Conservation (phyloP, 2,797 vertebrate species). For the Danio jaintianensis region DNA sequence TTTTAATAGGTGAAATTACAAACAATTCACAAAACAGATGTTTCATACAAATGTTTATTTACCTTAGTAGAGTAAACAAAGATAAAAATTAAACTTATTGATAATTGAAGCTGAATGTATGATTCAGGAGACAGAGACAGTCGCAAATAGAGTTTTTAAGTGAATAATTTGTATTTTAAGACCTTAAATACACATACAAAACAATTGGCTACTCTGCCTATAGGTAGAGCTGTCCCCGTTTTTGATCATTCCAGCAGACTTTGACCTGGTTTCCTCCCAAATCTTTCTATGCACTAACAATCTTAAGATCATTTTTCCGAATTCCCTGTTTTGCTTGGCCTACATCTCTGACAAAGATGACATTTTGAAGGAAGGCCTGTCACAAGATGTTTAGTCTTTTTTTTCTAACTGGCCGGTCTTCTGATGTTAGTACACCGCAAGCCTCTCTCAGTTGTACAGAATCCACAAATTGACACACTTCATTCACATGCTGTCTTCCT, state of each 20-base stretch:
- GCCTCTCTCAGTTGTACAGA: neutral
- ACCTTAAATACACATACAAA: too few species aligned
- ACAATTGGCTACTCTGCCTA: neutral
- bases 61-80: too few species aligned
- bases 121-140: too few species aligned
- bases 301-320: neutral
- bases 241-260: neutral
- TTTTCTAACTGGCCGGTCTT: neutral
- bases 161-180: too few species aligned
- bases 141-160: too few species aligned
- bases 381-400: slow-evolving; percentile 4
- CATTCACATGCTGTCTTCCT: neutral
- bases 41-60: too few species aligned
- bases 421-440: neutral
- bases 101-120: too few species aligned
- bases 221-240: too few species aligned
- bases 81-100: too few species aligned
- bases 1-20: too few species aligned
- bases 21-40: too few species aligned
- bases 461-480: neutral
- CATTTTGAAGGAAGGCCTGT: neutral
- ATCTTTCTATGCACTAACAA: neutral
- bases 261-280: neutral
- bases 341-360: slow-evolving; percentile 8
- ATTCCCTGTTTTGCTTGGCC: slow-evolving; percentile 5